phyloP scores from a whole-genome alignment of 1,140 invertebrate genomes.

The Leptinotarsa defecta region DNA sequence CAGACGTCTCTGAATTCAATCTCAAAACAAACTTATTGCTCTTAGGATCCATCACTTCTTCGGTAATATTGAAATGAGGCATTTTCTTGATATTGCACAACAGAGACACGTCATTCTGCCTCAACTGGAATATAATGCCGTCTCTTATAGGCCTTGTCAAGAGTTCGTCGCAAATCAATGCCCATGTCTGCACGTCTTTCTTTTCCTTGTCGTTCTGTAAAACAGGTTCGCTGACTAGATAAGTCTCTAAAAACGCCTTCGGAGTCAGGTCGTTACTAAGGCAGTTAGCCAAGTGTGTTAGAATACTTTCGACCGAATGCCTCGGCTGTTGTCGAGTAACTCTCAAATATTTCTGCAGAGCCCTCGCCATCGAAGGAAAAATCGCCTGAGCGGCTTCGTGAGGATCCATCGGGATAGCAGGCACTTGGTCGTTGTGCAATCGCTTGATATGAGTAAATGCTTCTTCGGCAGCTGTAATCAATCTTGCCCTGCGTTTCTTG shows the following conservation, averaged over 20 bases:
- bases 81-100: slow-evolving; percentile 83
- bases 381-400: slow-evolving; percentile 96
- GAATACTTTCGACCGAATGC: slow-evolving; percentile 91
- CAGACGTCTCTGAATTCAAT: slow-evolving; percentile 95
- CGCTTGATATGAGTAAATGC: slow-evolving; percentile 95
- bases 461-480: slow-evolving; percentile 93
- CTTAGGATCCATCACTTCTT: slow-evolving; percentile 95
- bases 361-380: slow-evolving; percentile 93
- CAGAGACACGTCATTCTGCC: slow-evolving; percentile 91
- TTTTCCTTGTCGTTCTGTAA: slow-evolving; percentile 79
- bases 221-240: slow-evolving; percentile 78
- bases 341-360: slow-evolving; percentile 94
- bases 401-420: slow-evolving; percentile 82
- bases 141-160: slow-evolving; percentile 82
- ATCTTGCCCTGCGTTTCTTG: slow-evolving; percentile 83
- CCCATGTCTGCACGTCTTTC: slow-evolving; percentile 84
- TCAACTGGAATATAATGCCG: slow-evolving; percentile 85
- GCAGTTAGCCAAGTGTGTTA: slow-evolving; percentile 84
- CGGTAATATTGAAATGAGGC: slow-evolving; percentile 91
- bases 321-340: slow-evolving; percentile 93
- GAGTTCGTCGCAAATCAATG: slow-evolving; percentile 87
- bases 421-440: slow-evolving; percentile 68
- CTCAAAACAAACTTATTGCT: slow-evolving; percentile 93
- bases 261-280: slow-evolving; percentile 92
- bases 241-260: slow-evolving; percentile 88